phyloP scores from a whole-genome alignment of 1,140 invertebrate species.

The Drosophila lini region DNA sequence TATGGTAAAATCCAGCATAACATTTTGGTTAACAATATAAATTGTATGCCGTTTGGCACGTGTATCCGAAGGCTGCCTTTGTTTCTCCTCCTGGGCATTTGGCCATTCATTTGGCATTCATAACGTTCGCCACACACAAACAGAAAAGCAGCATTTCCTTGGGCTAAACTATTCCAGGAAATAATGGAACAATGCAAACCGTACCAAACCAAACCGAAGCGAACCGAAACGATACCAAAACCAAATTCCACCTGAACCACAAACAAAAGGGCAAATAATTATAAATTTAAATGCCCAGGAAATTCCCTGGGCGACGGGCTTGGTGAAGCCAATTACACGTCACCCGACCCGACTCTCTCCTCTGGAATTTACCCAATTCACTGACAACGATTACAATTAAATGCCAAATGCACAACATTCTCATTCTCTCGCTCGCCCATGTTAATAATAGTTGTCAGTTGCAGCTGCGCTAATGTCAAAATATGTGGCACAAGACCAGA shows the following conservation, averaged over 20 bases:
- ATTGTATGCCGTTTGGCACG: slow-evolving; percentile 15
- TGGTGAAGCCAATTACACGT: slow-evolving; percentile 45
- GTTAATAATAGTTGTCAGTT: slow-evolving; percentile 77
- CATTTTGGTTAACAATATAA: slow-evolving; percentile 12
- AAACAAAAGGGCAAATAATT: slow-evolving; percentile 51
- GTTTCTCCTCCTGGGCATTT: slow-evolving; percentile 17
- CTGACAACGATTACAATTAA: slow-evolving; percentile 65
- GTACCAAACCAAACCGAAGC: neutral
- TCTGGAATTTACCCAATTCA: slow-evolving; percentile 55
- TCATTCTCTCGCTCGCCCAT: slow-evolving; percentile 11
- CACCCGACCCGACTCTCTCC: slow-evolving; percentile 11
- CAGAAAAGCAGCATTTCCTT: slow-evolving; percentile 24
- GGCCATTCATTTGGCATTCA: slow-evolving; percentile 30
- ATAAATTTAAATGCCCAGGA: slow-evolving; percentile 49
- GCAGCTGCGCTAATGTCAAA: slow-evolving; percentile 54
- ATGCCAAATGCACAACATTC: slow-evolving; percentile 60
- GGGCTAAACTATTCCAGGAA: slow-evolving; percentile 27
- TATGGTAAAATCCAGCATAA: neutral
- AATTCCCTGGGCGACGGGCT: slow-evolving; percentile 9
- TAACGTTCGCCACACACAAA: slow-evolving; percentile 19
- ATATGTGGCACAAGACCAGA: slow-evolving; percentile 33
- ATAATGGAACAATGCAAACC: slow-evolving; percentile 11
- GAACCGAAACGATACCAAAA: slow-evolving; percentile 10
- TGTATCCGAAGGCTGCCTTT: slow-evolving; percentile 12
- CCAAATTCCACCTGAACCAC: slow-evolving; percentile 22